phyloP scores from a whole-genome alignment of 1,140 invertebrate genomes.

The Eupristina koningsbergeri region DNA sequence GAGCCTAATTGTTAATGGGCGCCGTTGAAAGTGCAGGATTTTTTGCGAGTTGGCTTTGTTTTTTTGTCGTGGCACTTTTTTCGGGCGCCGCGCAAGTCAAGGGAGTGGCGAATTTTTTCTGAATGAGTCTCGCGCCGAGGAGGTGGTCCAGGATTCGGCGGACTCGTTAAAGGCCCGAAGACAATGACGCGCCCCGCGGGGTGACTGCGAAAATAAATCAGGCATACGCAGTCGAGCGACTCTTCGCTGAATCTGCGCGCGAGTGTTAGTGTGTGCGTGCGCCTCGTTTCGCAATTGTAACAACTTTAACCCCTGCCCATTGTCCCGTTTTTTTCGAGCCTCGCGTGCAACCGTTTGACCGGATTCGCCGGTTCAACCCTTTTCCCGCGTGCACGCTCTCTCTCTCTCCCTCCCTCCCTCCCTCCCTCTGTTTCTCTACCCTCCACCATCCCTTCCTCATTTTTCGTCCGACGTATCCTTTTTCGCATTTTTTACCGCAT shows the following conservation, averaged over 20 bases:
- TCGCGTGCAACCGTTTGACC: conserved; percentile 62
- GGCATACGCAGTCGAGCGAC: conserved; percentile 46
- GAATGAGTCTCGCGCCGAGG: conserved; percentile 21
- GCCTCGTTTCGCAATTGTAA: conserved; percentile 60
- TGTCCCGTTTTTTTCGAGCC: conserved; percentile 57
- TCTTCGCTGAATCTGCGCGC: conserved; percentile 9
- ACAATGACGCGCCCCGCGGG: conserved; percentile 58
- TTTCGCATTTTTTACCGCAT: conserved; percentile 42
- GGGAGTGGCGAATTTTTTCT: conserved; percentile 45
- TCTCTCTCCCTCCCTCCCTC: not conserved
- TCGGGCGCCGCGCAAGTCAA: conserved; percentile 35
- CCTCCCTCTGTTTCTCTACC: conserved; percentile 17
- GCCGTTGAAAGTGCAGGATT: conserved; percentile 24
- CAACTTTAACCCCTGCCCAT: conserved; percentile 61
- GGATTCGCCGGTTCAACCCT: conserved; percentile 60
- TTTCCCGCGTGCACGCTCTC: conserved; percentile 40
- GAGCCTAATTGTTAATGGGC: conserved; percentile 44
- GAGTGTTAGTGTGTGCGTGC: not conserved
- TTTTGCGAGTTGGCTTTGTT: conserved; percentile 13
- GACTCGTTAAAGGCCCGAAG: conserved; percentile 57
- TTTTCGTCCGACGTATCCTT: conserved; percentile 18
- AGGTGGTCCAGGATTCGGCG: conserved; percentile 37
- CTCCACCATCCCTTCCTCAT: conserved; percentile 1
- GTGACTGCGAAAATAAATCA: conserved; percentile 63
- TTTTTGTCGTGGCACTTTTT: conserved; percentile 13